Evolutionary conservation across 2,113 vertebrate species (phyloP).

Genomic region (Aviceda subcristata): DNA sequence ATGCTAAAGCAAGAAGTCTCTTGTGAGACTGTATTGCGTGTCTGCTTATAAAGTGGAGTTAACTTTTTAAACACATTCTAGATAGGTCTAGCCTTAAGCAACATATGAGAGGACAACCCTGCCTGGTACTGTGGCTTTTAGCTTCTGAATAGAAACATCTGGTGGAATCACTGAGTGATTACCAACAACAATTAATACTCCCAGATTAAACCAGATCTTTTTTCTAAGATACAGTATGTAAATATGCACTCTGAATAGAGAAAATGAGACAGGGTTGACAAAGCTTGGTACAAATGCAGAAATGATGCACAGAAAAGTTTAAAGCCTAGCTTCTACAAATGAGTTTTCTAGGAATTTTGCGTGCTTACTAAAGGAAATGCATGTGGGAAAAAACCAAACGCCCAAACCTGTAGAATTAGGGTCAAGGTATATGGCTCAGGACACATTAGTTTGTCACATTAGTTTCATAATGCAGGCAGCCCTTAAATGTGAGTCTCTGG

Average conservation of each 20-base stretch:
- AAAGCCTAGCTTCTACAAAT: neutral
- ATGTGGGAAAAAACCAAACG: neutral
- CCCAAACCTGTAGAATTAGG: neutral
- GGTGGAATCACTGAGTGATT: neutral
- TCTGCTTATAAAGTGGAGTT: neutral
- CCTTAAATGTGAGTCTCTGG: neutral
- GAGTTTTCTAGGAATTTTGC: neutral
- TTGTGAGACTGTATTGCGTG: neutral
- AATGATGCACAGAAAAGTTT: neutral
- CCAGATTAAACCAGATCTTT: neutral
- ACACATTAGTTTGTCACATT: neutral
- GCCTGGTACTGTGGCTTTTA: neutral
- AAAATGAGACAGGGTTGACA: neutral
- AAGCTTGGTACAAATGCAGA: neutral
- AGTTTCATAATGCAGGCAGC: neutral
- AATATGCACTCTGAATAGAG: neutral
- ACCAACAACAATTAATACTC: neutral
- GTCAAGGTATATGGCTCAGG: neutral
- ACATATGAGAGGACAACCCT: neutral
- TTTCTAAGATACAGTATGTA: neutral
- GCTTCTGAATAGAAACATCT: neutral
- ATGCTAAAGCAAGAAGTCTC: neutral
- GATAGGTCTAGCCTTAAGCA: neutral
- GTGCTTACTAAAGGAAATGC: neutral
- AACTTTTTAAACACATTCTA: neutral